Percentiles rank a stretch among this genome's conserved stretches.
Evolutionary conservation across 2,888 invertebrate species (phyloP).

Genomic region (Mesorhabditis belari): DNA sequence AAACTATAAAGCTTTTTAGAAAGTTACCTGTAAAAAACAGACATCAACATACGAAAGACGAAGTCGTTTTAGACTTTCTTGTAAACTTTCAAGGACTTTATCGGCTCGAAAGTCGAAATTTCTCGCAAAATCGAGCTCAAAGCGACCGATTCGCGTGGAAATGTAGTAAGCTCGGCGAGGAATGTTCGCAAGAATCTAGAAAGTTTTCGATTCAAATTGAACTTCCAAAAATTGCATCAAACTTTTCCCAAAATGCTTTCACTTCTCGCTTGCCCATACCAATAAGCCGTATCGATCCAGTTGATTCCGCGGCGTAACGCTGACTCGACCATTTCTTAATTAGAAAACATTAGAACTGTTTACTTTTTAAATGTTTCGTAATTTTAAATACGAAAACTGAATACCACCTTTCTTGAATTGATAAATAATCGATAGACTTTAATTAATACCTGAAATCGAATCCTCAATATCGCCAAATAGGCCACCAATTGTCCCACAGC

Average conservation of each 20-base stretch:
- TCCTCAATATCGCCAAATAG: slow-evolving; percentile 56
- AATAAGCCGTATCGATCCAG: slow-evolving; percentile 84
- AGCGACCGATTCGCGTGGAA: slow-evolving; percentile 72
- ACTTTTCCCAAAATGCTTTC: slow-evolving; percentile 74
- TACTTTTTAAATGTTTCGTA: neutral
- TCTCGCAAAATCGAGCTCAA: slow-evolving; percentile 64
- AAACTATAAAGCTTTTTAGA: neutral
- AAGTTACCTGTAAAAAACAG: slow-evolving; percentile 69
- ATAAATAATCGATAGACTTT: too few species aligned
- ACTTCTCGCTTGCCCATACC: slow-evolving; percentile 81
- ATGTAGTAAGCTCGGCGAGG: slow-evolving; percentile 78
- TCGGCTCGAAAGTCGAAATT: slow-evolving; percentile 81
- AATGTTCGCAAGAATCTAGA: slow-evolving; percentile 67
- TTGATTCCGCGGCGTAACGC: slow-evolving; percentile 73
- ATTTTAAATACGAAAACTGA: too few species aligned
- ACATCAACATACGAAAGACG: slow-evolving; percentile 74
- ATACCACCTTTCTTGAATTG: too few species aligned
- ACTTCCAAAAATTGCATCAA: neutral
- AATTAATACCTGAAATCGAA: slow-evolving; percentile 58
- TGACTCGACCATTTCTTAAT: slow-evolving; percentile 65
- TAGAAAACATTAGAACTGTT: neutral
- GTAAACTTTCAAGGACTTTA: slow-evolving; percentile 70
- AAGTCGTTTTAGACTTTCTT: slow-evolving; percentile 68
- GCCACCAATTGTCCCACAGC: slow-evolving; percentile 41
- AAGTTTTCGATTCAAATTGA: neutral